A percentile compares a stretch with the other conserved stretches of the same genome.
Conservation (phyloP, 92 coral and sea anemone species). For the Nematostella vectensis region DNA sequence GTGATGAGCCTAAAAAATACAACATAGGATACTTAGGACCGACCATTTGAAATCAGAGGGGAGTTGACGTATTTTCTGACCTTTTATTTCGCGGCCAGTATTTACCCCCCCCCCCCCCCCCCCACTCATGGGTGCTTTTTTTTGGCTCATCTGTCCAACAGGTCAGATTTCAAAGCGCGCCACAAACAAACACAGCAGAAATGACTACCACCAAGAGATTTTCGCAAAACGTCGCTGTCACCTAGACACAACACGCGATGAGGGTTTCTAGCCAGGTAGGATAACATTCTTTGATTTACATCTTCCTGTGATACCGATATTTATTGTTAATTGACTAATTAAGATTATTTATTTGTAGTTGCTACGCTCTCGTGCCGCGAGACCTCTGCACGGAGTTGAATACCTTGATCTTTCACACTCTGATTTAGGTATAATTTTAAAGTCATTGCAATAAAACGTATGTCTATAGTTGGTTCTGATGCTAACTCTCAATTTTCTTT, state of each 20-base stretch:
- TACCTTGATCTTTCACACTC: conserved; percentile 85
- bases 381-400: conserved; percentile 73
- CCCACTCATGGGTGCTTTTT: too few relatives aligned
- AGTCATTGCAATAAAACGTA: not conserved
- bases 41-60: too few relatives aligned
- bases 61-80: too few relatives aligned
- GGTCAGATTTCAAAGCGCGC: conserved; percentile 5
- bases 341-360: conserved; percentile 40
- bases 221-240: conserved; percentile 2
- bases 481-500: conserved; percentile 2
- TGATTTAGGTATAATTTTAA: conserved; percentile 57
- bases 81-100: too few relatives aligned
- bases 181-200: conserved; percentile 1
- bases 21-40: too few relatives aligned
- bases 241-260: conserved; percentile 51
- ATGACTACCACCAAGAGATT: not conserved
- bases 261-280: conserved; percentile 84
- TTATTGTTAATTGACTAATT: not conserved
- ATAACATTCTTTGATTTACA: not conserved
- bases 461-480: not conserved
- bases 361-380: conserved; percentile 80
- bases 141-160: too few relatives aligned
- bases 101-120: too few relatives aligned
- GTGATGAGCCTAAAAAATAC: too few relatives aligned
- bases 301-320: not conserved